Evolutionary conservation across 2,797 vertebrate species (phyloP), one percentile per base, ranked within the genome.

Genomic region (Dendrocincla tyrannina): DNA sequence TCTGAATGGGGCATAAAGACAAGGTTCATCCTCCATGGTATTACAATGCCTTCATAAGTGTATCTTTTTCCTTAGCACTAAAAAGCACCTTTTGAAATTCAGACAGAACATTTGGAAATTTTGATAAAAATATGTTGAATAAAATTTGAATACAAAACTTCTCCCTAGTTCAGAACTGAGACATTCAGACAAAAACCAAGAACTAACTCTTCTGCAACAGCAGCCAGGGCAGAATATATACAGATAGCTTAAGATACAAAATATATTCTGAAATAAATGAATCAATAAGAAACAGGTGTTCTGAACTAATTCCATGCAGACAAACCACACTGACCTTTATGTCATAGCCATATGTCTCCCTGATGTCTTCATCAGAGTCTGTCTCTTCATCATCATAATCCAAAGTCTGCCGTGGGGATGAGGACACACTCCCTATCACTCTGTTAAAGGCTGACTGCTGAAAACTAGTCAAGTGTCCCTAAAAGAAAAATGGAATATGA

Each of bases 311-410:
- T 75, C 42, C 73, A 76, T 6, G 13, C 19, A 66, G 32, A 69
- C 13, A 69, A 85, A 39, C 10, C 55, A 35, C 27, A 55, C 0
- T 76, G 47, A 99, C 99, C 98, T 99, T 99, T 93, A 98, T 97
- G 88, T 99, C 99, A 30, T 99, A 99, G 81, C 99, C 99, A 2
- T 99, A 99, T 0, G 99, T 99, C 95, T 99, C 99, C 90, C 99
- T 98, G 94, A 99, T 99, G 95, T 99, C 99, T 97, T 99, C 99
- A 78, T 99, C 99, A 1, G 99, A 99, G 97, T 99, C 99, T 0
- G 99, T 99, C 97, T 99, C 99, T 91, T 99, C 99, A 15, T 99
- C 99, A 7, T 99, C 99, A 9, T 99, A 99, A 97, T 99, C 99
- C 88, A 99, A 39, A 15, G 98, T 99, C 70, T 98, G 99, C 17